Evolutionary conservation across 23 tunicate species (phyloP).

Genomic region (Styela plicata): DNA sequence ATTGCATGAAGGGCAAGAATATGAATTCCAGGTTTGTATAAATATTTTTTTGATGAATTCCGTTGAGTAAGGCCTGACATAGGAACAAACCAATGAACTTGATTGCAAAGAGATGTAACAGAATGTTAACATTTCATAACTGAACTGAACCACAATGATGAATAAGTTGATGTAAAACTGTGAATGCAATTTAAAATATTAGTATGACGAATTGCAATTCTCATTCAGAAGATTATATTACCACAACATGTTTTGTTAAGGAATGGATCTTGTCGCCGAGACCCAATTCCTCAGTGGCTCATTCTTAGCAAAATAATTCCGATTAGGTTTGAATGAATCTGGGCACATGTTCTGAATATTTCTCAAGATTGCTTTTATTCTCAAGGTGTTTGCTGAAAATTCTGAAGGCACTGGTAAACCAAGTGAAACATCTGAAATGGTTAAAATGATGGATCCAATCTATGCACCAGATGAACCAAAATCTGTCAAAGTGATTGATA

Average conservation of each 20-base stretch:
- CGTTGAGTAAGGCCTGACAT: neutral
- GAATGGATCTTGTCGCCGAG: no score
- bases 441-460: constrained; percentile 4
- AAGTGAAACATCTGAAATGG: constrained; percentile 17
- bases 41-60: neutral
- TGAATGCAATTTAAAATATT: no score
- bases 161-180: no score
- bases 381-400: constrained; percentile 58
- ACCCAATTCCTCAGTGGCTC: no score
- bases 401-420: constrained; percentile 28
- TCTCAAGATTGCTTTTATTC: constrained; percentile 4
- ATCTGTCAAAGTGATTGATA: constrained; percentile 25
- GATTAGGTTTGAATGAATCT: neutral
- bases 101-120: no score
- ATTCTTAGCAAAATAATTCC: no score
- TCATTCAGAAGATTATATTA: no score
- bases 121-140: no score
- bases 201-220: no score
- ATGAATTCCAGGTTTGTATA: constrained; percentile 73
- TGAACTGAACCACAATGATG: no score
- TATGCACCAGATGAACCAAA: constrained; percentile 36
- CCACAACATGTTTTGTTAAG: no score
- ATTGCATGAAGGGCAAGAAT: constrained; percentile 80
- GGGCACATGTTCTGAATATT: neutral
- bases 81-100: no score